Base-by-base conservation (phyloP, 2,113 vertebrate genomes). In the Microtus oregoni region DNA sequence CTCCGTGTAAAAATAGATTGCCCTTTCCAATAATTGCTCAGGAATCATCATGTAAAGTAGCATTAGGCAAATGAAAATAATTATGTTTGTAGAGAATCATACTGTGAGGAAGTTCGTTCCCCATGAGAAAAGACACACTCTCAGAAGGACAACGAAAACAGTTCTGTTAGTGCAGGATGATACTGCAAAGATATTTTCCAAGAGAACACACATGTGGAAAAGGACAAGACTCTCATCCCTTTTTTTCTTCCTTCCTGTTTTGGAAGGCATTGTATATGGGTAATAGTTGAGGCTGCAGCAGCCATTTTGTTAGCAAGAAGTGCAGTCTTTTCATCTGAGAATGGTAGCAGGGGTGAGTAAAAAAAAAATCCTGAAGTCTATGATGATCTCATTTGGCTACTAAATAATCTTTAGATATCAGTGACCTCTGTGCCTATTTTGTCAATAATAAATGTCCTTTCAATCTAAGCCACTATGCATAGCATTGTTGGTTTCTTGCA, bases 361-460 rank as follows among this genome's bases (percentile, higher is more conserved):
- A 12, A 67, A 67, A 67, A 86, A 85, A 92, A 92, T 8, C 17
- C 35, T 38, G 12, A 30, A 2, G 14, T 87, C 92, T 90, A 17
- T 73, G 58, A 85, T 86, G 58, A 77, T 70, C 15, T 86, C 58
- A 91, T 6, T 61, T 50, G 32, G n/a, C 76, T 86, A 79, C 68
- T 92, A 81, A 77, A 76, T 86, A 68, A 90, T 32, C 4, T 61
- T 90, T 88, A 89, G 67, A 41, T 3, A 89, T 67, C 50, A 44
- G 15, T 79, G 75, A 86, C 15, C 47, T 90, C 24, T 65, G 73
- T 68, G 61, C 41, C 86, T 90, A 35, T 83, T 94, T 88, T 67
- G 47, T 86, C 93, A 94, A 86, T 35, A 92, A 70, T 68, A 88
- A 96, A 92, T 63, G 28, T 72, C 61, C 82, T 91, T 89, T 95